Evolutionary conservation across 2,797 vertebrate genomes (phyloP), one percentile per base, ranked within the genome.

Genomic region (Anniella stebbinsi): DNA sequence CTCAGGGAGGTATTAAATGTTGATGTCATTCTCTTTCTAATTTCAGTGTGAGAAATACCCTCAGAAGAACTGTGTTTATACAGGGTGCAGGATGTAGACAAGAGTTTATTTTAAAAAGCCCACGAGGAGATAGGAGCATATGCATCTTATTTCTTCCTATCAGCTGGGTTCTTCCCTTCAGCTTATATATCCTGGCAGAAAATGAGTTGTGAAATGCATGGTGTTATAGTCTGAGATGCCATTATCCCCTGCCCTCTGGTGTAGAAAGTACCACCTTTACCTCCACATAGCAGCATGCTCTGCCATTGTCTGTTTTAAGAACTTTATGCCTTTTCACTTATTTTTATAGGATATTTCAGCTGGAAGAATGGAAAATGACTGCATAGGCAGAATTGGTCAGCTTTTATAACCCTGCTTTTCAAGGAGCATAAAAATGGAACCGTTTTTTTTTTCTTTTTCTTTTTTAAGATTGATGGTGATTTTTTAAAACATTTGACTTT

Each of bases 1-100:
- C 91, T 94, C 87, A 90, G 86, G 85, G 91, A 95, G n/a, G 4
- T 90, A 93, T 94, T 95, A 95, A 94, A 94, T 95, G 91, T 89
- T 77, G 77, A 88, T 94, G 60, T 76, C 87, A 88, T 90, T 91
- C 73, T 86, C 80, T 94, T 89, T 84, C 85, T 90, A 92, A 94
- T 94, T 95, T 94, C 93, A 93, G 70, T 91, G 23, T 89, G 93
- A 95, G 88, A 95, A 95, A 92, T 94, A 92, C 38, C 81, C 41
- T 93, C 63, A 94, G 87, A 89, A 89, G 60, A 93, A 96, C 89
- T 94, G 60, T 92, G 83, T 95, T 95, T 96, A 91, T 93, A 92
- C 84, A 93, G 92, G 84, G 93, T 77, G 87, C 78, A 95, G 87
- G 80, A 93, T 89, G 90, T 70, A 93, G 41, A 4, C 76, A 51